These are phyloP conservation scores for Serripes groenlandicus DNA, from an alignment of 2,888 invertebrate genomes.

Conservation along the genomic window DNA sequence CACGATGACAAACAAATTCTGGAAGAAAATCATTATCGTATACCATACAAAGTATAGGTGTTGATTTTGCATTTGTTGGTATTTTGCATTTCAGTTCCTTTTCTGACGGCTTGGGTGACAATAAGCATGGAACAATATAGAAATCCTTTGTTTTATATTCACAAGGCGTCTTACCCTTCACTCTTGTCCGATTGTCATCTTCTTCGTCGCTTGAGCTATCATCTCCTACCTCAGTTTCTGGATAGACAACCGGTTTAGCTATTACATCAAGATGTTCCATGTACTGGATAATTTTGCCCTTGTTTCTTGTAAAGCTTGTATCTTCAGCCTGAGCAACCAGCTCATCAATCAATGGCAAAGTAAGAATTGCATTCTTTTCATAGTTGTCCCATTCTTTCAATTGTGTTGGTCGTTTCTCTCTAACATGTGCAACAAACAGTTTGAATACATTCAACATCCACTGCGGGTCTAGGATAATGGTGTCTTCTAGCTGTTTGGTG, in stretches of 20 bases:
- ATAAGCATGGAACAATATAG: not conserved
- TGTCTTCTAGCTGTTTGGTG: not conserved
- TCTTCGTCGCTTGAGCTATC: too few species aligned
- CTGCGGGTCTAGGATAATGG: not conserved
- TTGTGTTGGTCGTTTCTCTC: not conserved
- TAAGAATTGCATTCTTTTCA: not conserved
- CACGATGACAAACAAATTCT: slow-evolving; percentile 52
- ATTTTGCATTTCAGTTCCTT: not conserved
- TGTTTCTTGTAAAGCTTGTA: not conserved
- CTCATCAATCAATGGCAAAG: not conserved
- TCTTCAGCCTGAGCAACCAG: not conserved
- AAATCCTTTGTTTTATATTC: not conserved
- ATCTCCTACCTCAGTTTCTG: too few species aligned
- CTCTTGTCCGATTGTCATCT: too few species aligned
- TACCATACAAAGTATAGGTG: slow-evolving; percentile 42
- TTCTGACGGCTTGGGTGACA: too few species aligned
- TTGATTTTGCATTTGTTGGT: slow-evolving; percentile 18
- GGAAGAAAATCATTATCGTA: slow-evolving; percentile 52
- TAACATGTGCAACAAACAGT: not conserved
- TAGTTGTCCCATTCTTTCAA: not conserved
- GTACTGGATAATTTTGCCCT: not conserved
- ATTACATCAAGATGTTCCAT: not conserved
- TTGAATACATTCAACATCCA: not conserved
- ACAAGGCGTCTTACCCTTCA: not conserved
- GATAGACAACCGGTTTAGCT: not conserved